Evolutionary conservation across 2,113 vertebrate genomes (phyloP), one percentile per base, ranked within the genome.

Genomic region (Urocolius indicus): DNA sequence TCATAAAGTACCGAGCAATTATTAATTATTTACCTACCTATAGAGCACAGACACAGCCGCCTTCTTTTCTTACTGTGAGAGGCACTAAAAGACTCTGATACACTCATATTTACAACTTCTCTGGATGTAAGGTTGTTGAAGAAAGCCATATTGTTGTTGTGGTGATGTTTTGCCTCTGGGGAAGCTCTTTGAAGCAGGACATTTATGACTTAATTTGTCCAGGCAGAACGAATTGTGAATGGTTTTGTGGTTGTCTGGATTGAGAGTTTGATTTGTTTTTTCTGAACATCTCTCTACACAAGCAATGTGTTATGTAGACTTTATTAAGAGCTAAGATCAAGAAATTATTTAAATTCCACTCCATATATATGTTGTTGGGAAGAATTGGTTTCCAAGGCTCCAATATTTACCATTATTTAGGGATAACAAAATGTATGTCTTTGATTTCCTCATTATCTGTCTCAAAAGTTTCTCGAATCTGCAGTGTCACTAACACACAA

Each of bases 31-130:
- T 86, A 13, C 21, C 16, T 58, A 1, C 8, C 21, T 59, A 24
- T 26, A 19, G 66, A 62, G 8, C 43, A 66, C 0, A 0, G 16
- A 23, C 38, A 63, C 6, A 75, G 6, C 2, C 30, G 5, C 7
- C 16, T 45, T 63, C 45, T 57, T 6, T 48, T 81, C 45, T 78
- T 67, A 36, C 38, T 52, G 30, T 63, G 45, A 51, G 41, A 61
- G 22, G 26, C 32, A 81, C 24, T 86, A 36, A 57, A 89, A 79
- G 63, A 30, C 32, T 24, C 52, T 76, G 13, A 24, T 45, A 45
- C 38, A 74, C 5, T 26, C 24, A 0, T 46, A 11, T 68, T 69
- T 55, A 36, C 57, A 72, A 69, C 16, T 63, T 67, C 12, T 71
- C 52, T 48, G 23, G n/a, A 51, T 78, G 29, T 11, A 23, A 32